These are phyloP conservation scores for Rhinella marina DNA, from an alignment of 2,797 vertebrate genomes.

Conservation along the genomic window DNA sequence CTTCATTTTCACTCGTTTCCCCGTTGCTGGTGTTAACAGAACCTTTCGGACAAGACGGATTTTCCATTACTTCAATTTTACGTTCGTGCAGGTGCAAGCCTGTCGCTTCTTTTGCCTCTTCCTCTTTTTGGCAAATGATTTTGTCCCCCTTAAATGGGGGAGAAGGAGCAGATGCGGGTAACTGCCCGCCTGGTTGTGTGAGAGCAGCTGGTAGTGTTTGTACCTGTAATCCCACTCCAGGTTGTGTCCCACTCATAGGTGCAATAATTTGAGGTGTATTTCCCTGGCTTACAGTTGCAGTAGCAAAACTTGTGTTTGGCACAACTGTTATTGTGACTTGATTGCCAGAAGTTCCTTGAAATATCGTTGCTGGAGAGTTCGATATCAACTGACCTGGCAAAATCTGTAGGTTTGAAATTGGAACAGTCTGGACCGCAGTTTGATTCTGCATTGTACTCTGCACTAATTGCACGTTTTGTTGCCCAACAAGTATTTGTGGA, in stretches of 20 bases:
- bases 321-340: conserved; percentile 99
- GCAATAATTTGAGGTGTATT: conserved; percentile 81
- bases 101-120: conserved; percentile 98
- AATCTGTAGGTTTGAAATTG: conserved; percentile 88
- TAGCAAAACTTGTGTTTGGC: conserved; percentile 95
- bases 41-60: conserved; percentile 90
- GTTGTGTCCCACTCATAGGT: conserved; percentile 81
- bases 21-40: conserved; percentile 92
- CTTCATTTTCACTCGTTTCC: conserved; percentile 83
- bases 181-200: conserved; percentile 79
- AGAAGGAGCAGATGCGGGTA: conserved; percentile 75
- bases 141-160: conserved; percentile 95
- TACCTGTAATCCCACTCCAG: conserved; percentile 85
- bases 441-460: conserved; percentile 85
- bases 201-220: conserved; percentile 79
- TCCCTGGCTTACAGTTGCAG: conserved; percentile 90
- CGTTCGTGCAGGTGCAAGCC: conserved; percentile 97
- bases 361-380: conserved; percentile 88
- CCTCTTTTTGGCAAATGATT: conserved; percentile 99
- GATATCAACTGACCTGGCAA: conserved; percentile 93
- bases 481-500: conserved; percentile 86
- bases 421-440: conserved; percentile 88
- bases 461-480: conserved; percentile 92
- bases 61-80: conserved; percentile 99
- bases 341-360: conserved; percentile 91